Evolutionary conservation across 1,140 invertebrate genomes (phyloP), one percentile per base, ranked within the genome.

Genomic region (Diorhabda sublineata): DNA sequence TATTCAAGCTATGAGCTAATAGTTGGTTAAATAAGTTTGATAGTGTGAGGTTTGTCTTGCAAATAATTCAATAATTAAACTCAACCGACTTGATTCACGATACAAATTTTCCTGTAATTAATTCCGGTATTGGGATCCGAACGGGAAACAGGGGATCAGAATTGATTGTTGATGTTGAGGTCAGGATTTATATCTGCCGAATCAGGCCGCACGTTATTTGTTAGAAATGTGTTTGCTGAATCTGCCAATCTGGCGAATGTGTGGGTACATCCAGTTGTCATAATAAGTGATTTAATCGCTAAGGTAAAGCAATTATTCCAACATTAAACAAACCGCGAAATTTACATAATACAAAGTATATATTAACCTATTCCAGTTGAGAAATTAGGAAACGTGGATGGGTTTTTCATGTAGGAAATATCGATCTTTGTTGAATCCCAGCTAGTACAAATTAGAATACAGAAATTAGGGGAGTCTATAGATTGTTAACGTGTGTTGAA

Each of bases 41-140:
- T 52, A 3, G 47, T 52, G 47, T 52, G n/a, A 52, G 47, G 47
- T 52, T 52, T 52, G 47, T 52, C 47, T 52, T 52, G 47, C 47
- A 52, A 52, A 52, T 52, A 52, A 52, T 52, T 52, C 47, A 52
- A 52, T 52, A 8, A 52, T 8, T 52, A 52, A 52, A 6, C 47
- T 52, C 47, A 52, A 52, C 47, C 47, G 47, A 52, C 47, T 52
- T 52, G 47, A 52, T 52, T 52, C 47, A 52, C 47, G 47, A 52
- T 52, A 52, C 47, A 52, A 6, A 52, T 52, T 52, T 52, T 52
- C 47, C 47, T 52, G 47, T 52, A 52, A 52, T 52, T 52, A 52
- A 52, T 52, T 52, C 47, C 47, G 47, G 47, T 52, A 52, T 6
- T 6, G 47, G 47, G 4, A n/a, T 52, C 6, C 47, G 47, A 52